Percentiles rank a stretch among this genome's conserved stretches.
Conservation (phyloP, 1,140 invertebrate genomes). For the Hycleus cichorii region DNA sequence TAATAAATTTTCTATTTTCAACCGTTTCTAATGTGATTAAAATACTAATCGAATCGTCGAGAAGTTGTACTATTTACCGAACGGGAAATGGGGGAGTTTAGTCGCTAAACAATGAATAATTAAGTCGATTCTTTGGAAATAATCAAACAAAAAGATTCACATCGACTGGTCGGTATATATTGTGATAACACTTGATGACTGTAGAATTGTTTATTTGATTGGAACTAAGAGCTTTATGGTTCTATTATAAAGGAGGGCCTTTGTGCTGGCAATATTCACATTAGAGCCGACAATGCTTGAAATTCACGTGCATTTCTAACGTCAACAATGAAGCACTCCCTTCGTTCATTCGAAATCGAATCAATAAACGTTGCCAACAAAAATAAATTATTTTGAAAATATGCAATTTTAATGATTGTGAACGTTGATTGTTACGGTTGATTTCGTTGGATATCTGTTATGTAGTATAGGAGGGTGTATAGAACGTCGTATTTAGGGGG, state of each 20-base stretch:
- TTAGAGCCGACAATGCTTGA: constrained; percentile 18
- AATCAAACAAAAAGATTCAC: constrained; percentile 12
- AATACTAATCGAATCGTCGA: too few species aligned
- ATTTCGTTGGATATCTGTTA: too few species aligned
- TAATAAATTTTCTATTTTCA: too few species aligned
- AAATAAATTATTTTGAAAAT: too few species aligned
- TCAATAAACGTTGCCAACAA: too few species aligned
- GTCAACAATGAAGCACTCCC: constrained; percentile 15
- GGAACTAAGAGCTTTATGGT: constrained; percentile 23
- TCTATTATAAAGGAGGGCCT: constrained; percentile 25
- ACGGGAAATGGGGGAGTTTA: too few species aligned
- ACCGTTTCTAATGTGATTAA: too few species aligned
- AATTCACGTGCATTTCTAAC: constrained; percentile 21
- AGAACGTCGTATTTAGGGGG: constrained; percentile 2
- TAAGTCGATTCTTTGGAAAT: constrained; percentile 14
- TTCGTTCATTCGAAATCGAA: too few species aligned
- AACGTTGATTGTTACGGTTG: too few species aligned
- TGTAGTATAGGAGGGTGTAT: background rate
- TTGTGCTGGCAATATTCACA: constrained; percentile 31
- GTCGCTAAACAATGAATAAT: constrained; percentile 5
- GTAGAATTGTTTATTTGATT: constrained; percentile 20
- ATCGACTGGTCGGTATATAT: background rate
- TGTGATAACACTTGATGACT: constrained; percentile 22
- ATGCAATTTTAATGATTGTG: too few species aligned
- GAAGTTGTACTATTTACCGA: too few species aligned